Evolutionary conservation across 2,888 invertebrate species (phyloP), one percentile per base, ranked within the genome.

Genomic region (Amphimallon solstitiale): DNA sequence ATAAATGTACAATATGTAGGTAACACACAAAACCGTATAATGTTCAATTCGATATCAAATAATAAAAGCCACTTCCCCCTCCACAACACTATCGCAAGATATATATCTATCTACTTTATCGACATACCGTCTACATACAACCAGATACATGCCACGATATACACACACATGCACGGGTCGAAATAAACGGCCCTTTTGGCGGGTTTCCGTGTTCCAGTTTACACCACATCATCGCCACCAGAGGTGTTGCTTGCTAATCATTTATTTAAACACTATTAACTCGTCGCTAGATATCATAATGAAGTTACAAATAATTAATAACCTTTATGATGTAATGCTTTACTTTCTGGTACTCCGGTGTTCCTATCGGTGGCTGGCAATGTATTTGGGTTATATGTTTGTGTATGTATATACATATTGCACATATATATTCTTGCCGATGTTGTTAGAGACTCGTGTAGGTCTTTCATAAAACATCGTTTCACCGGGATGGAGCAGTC

Each of bases 241-340:
- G 54, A 59, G 63, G 65, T 60, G 65, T 65, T 62, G 49, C 43
- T 35, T 35, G 54, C 49, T 63, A 63, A 66, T 66, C 52, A 66
- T 63, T 66, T 63, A 66, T 66, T 66, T 54, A 66, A 66, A 66
- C 66, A 62, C 66, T 66, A 67, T 67, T 67, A 67, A 67, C 63
- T 64, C 64, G 59, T 60, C 45, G 65, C 67, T 69, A 77, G 80
- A 79, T 79, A 79, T 79, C 80, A 79, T 82, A 80, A 82, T 81
- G 81, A 81, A 81, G 77, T 75, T 78, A 76, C 81, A 75, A 81
- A 82, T 81, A 79, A 78, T 81, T 81, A 75, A 81, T 78, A 68
- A 63, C 68, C 52, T 73, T 73, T 74, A 72, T 74, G 74, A 75
- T 72, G 72, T 71, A 69, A 67, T 66, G 67, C 48, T 59, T n/a